Evolutionary conservation across 1,140 invertebrate genomes (phyloP).

Genomic region (Nebria ingens): DNA sequence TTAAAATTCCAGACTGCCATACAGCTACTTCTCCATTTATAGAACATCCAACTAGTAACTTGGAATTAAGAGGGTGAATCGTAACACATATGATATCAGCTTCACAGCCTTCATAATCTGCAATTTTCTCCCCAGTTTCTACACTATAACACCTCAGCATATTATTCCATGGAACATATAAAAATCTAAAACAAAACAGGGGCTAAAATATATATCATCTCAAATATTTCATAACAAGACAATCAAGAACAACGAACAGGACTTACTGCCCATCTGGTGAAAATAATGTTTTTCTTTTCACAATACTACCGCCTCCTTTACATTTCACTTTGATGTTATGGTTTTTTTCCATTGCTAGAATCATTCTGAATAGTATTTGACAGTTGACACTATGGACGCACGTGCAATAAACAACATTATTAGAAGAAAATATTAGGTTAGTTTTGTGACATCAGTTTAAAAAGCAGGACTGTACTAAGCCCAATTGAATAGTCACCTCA

Average conservation of each 20-base stretch:
- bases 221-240: too few species aligned
- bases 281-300: constrained; percentile 48
- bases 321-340: constrained; percentile 20
- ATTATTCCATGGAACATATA: constrained; percentile 46
- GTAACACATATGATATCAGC: constrained; percentile 40
- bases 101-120: constrained; percentile 39
- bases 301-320: constrained; percentile 46
- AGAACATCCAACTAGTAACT: constrained; percentile 43
- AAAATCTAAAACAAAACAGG: constrained; percentile 33
- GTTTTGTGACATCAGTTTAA: background rate
- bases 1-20: constrained; percentile 42
- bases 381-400: background rate
- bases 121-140: constrained; percentile 42
- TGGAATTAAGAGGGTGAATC: constrained; percentile 31
- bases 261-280: constrained; percentile 53
- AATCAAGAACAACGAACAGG: too few species aligned
- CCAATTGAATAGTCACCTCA: too few species aligned
- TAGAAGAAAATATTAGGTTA: background rate
- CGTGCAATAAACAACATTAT: background rate
- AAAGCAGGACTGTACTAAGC: background rate
- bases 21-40: constrained; percentile 38
- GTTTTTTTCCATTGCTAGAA: background rate
- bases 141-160: constrained; percentile 46
- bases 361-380: background rate
- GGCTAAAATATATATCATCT: too few species aligned